Evolutionary conservation across 2,888 invertebrate species (phyloP), one percentile per base, ranked within the genome.

Genomic region (Phrixothrix hirtus): DNA sequence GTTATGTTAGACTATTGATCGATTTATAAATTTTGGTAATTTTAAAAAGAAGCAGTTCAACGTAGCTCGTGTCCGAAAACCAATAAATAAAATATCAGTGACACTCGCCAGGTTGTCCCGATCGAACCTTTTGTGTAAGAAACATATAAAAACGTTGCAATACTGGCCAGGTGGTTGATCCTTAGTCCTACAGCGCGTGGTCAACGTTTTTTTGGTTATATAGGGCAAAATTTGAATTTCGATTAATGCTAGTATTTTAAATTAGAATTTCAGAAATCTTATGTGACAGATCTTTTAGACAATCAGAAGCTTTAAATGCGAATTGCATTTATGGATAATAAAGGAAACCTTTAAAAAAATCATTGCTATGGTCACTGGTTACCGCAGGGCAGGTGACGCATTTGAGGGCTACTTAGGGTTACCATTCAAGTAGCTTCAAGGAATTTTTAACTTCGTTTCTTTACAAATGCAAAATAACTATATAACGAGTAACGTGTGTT

Each of bases 41-140:
- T n/a, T 45, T 50, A 50, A 37, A 42, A 45, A 50, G 38, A 32
- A 42, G 43, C 29, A n/a, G n/a, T n/a, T n/a, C n/a, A n/a, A n/a
- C n/a, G n/a, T 46, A 53, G 60, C 59, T 60, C 60, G 64, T 59
- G 61, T 63, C 61, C 64, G 58, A 54, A 47, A 58, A 55, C 70
- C 70, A 72, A 74, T 74, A 74, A 73, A 74, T 74, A 74, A 74
- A 72, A 74, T 74, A 74, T 74, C 74, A 72, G 68, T 74, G 73
- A 74, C 74, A 74, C 70, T 71, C 64, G 63, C 61, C 59, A 61
- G 68, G 62, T 65, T 66, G 70, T 64, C 65, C 61, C 63, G 64
- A 55, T 57, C 39, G 42, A 25, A 63, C 58, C 62, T 62, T 66
- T 66, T 69, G 68, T 70, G 61, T 62, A 45, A 56, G 59, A 60